phyloP scores from a whole-genome alignment of 2,888 invertebrate genomes.

The Lasioglossum vierecki region DNA sequence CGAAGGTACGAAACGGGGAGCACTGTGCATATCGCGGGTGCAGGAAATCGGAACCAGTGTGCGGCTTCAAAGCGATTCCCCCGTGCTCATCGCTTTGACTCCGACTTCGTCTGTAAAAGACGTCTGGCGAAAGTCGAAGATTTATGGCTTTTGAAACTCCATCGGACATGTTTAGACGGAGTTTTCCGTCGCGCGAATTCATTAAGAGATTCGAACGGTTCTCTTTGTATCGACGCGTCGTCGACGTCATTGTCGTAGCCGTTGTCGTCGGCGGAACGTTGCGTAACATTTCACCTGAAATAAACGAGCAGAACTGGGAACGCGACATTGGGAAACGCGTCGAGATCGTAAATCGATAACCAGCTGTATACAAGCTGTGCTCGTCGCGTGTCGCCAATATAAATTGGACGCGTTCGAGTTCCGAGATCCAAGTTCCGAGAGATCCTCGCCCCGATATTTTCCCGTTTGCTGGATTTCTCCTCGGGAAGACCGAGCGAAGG shows the following conservation, averaged over 20 bases:
- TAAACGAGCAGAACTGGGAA: conserved; percentile 12
- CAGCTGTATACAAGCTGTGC: not conserved
- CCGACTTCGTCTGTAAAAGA: conserved; percentile 21
- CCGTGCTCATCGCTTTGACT: conserved; percentile 14
- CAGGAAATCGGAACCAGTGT: conserved; percentile 50
- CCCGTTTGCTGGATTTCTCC: conserved; percentile 20
- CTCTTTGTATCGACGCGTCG: not conserved
- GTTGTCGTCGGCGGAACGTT: not conserved
- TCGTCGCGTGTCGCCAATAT: not conserved
- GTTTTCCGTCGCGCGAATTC: conserved; percentile 33
- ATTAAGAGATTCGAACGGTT: not conserved
- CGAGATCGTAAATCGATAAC: conserved; percentile 35
- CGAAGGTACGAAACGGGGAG: not conserved
- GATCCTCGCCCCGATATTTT: conserved; percentile 13
- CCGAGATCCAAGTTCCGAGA: not conserved
- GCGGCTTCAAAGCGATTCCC: conserved; percentile 63
- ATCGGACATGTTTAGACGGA: conserved; percentile 52
- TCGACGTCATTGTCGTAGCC: not conserved
- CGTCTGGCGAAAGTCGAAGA: conserved; percentile 49
- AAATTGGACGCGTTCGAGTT: conserved; percentile 13
- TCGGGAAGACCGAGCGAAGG: not conserved
- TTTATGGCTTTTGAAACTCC: conserved; percentile 57
- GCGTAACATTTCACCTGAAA: conserved; percentile 2
- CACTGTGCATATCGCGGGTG: conserved; percentile 30
- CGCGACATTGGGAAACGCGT: not conserved